Percentiles rank a stretch among this genome's conserved stretches.
These are phyloP conservation scores for Autographa gamma DNA, from an alignment of 2,888 invertebrate species.

Conservation along the genomic window DNA sequence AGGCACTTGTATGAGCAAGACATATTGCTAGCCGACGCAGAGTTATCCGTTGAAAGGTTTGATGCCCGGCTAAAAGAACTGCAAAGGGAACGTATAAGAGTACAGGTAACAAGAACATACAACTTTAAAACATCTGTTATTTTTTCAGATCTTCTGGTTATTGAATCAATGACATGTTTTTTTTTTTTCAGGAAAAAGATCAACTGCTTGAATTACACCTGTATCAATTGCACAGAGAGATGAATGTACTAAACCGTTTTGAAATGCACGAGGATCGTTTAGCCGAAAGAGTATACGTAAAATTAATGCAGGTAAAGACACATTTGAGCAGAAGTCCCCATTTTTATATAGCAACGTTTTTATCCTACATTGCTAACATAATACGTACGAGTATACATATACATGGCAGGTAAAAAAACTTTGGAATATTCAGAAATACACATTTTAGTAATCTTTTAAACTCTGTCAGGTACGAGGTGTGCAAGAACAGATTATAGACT, in stretches of 20 bases:
- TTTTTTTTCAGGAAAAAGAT: constrained; percentile 73
- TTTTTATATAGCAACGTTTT: background rate
- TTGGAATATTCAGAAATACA: too few species aligned
- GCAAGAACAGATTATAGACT: constrained; percentile 83
- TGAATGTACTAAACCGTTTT: constrained; percentile 92
- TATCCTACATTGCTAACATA: too few species aligned
- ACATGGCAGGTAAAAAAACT: too few species aligned
- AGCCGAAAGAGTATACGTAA: constrained; percentile 88
- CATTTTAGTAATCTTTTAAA: too few species aligned
- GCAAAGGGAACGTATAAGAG: constrained; percentile 88
- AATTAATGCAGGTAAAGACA: constrained; percentile 82
- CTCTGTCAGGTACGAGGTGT: constrained; percentile 87
- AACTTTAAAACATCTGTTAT: too few species aligned
- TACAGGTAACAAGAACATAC: constrained; percentile 79
- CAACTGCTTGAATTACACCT: constrained; percentile 90
- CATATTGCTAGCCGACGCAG: constrained; percentile 89
- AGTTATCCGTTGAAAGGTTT: constrained; percentile 89
- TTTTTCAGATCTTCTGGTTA: too few species aligned
- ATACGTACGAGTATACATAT: too few species aligned
- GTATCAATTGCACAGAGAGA: constrained; percentile 92
- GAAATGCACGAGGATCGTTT: constrained; percentile 92
- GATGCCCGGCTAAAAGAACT: constrained; percentile 90
- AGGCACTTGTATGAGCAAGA: constrained; percentile 91
- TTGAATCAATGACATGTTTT: constrained; percentile 53
- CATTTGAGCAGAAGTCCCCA: background rate